Evolutionary conservation across 2,797 vertebrate species (phyloP).

Genomic region (Catostomus latipinnis): DNA sequence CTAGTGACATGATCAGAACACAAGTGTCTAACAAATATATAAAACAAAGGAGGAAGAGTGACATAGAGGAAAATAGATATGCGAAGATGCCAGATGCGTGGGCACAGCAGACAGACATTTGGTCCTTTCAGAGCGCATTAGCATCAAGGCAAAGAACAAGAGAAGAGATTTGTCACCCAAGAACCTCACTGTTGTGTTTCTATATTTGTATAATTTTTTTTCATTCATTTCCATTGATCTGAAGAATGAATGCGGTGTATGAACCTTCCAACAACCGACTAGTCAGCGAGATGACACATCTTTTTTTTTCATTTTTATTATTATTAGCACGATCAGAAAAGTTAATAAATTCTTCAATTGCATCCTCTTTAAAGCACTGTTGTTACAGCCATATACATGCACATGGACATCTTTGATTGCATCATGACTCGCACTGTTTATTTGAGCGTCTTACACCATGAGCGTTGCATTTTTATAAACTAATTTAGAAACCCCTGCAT

Average conservation of each 20-base stretch:
- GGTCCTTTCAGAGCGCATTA: slow-evolving; percentile 71
- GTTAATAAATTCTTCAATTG: too few species aligned
- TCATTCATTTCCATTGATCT: neutral
- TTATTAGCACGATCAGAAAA: neutral
- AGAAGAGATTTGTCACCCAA: slow-evolving; percentile 66
- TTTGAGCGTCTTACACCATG: too few species aligned
- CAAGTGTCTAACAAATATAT: slow-evolving; percentile 34
- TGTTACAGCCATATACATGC: too few species aligned
- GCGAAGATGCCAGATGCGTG: slow-evolving; percentile 46
- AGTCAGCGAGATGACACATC: too few species aligned
- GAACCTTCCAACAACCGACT: neutral
- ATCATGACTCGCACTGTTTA: too few species aligned
- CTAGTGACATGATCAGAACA: slow-evolving; percentile 18
- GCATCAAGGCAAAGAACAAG: slow-evolving; percentile 67
- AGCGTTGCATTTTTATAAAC: too few species aligned
- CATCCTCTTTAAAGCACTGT: too few species aligned
- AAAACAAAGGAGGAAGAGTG: slow-evolving; percentile 19
- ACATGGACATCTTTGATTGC: too few species aligned
- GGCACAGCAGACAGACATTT: slow-evolving; percentile 64
- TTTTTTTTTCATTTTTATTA: too few species aligned
- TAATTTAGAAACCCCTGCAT: too few species aligned
- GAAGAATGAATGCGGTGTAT: slow-evolving; percentile 17
- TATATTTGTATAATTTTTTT: neutral
- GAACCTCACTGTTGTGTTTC: slow-evolving; percentile 51
- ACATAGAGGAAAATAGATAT: slow-evolving; percentile 35